Percentiles rank a stretch among this genome's conserved stretches.
Evolutionary conservation across 2,797 vertebrate genomes (phyloP).

Genomic region (Aplochiton taeniatus): DNA sequence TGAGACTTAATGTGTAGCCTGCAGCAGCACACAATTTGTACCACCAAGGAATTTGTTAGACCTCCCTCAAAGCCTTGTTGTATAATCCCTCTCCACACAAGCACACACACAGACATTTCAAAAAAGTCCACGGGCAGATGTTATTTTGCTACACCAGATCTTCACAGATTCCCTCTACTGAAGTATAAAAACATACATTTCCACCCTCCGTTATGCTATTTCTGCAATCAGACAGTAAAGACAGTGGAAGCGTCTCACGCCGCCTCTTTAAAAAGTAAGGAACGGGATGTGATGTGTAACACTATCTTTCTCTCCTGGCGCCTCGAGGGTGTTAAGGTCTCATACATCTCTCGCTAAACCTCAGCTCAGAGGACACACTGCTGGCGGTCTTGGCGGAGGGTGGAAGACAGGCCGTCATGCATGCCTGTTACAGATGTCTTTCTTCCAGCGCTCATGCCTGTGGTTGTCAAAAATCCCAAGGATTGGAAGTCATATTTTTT

Average conservation of each 20-base stretch:
- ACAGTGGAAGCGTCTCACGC: constrained; percentile 42
- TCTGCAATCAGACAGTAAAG: constrained; percentile 29
- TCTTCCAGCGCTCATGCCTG: constrained; percentile 33
- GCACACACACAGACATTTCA: too few relatives aligned
- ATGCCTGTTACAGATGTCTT: constrained; percentile 42
- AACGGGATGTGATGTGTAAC: constrained; percentile 45
- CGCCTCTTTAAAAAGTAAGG: constrained; percentile 27
- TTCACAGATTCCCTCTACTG: too few relatives aligned
- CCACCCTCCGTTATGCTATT: constrained; percentile 20
- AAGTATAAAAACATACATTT: background rate
- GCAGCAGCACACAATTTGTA: constrained; percentile 43
- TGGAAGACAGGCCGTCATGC: constrained; percentile 37
- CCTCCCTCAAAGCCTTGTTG: constrained; percentile 13
- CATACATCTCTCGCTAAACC: constrained; percentile 33
- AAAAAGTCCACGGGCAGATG: too few relatives aligned
- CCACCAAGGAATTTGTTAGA: constrained; percentile 21
- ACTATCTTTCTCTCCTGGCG: constrained; percentile 45
- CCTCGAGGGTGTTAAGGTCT: constrained; percentile 40
- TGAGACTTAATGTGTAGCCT: constrained; percentile 26
- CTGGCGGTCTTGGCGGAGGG: constrained; percentile 25
- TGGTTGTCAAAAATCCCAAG: constrained; percentile 17
- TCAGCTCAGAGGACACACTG: constrained; percentile 10
- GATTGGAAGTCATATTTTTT: background rate
- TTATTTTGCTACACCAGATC: too few relatives aligned
- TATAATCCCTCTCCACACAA: background rate